phyloP scores from a whole-genome alignment of 1,140 invertebrate genomes.

The Aradophagus sp. region DNA sequence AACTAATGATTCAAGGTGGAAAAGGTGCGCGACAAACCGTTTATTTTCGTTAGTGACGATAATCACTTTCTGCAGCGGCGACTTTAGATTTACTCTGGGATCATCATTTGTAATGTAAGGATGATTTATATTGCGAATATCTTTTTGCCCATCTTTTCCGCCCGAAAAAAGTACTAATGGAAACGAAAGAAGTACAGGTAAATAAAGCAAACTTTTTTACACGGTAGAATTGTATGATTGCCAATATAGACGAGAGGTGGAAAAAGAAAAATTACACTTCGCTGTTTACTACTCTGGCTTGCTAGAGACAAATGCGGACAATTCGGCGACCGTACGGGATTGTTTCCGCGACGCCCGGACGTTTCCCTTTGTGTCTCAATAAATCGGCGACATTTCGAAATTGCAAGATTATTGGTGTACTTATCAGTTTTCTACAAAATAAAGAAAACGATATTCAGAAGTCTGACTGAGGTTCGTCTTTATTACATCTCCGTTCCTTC shows the following conservation, averaged over 20 bases:
- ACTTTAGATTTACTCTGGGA: neutral
- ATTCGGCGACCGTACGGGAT: conserved; percentile 55
- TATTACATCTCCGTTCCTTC: too few relatives aligned
- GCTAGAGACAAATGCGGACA: conserved; percentile 64
- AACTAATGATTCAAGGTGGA: conserved; percentile 52
- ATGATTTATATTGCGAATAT: too few relatives aligned
- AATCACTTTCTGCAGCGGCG: conserved; percentile 6
- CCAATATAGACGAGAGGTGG: conserved; percentile 39
- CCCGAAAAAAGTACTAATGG: conserved; percentile 60
- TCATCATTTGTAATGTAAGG: neutral
- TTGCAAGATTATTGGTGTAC: conserved; percentile 74
- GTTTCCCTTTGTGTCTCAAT: conserved; percentile 60
- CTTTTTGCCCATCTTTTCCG: conserved; percentile 18
- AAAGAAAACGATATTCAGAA: conserved; percentile 71
- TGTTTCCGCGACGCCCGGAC: conserved; percentile 49
- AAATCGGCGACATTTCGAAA: conserved; percentile 70
- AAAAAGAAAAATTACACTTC: conserved; percentile 57
- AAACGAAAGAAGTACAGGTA: conserved; percentile 50
- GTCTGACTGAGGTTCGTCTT: too few relatives aligned
- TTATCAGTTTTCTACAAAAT: conserved; percentile 74
- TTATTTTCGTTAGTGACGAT: conserved; percentile 21
- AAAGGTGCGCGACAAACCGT: conserved; percentile 13
- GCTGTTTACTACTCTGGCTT: conserved; percentile 71
- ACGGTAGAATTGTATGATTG: conserved; percentile 59
- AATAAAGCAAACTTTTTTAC: conserved; percentile 56